Evolutionary conservation across 2,113 vertebrate species (phyloP).

Genomic region (Stictonetta naevosa): DNA sequence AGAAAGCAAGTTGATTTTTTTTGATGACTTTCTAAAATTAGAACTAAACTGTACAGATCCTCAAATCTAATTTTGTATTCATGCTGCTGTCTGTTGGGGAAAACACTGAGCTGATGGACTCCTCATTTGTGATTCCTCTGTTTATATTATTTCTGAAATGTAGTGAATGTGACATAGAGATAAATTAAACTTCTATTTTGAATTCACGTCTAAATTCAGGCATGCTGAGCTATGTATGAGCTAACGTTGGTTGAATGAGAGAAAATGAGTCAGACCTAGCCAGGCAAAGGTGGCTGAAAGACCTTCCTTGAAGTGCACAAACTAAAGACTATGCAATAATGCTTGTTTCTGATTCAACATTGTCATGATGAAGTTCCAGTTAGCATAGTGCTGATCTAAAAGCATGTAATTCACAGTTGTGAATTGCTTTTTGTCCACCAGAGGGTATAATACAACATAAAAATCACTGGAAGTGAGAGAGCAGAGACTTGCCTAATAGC

Average conservation of each 20-base stretch:
- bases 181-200: neutral
- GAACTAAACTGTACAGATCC: accelerated
- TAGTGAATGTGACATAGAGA: neutral
- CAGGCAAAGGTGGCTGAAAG: neutral
- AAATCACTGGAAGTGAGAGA: neutral
- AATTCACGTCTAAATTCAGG: neutral
- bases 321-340: neutral
- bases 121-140: neutral
- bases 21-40: neutral
- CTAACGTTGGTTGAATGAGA: neutral
- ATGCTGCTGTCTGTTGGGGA: neutral
- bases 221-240: neutral
- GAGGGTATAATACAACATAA: conserved; percentile 7
- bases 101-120: neutral
- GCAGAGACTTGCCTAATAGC: neutral
- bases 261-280: neutral
- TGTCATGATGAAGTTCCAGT: neutral
- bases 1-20: neutral
- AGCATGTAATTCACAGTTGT: neutral
- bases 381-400: neutral
- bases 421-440: conserved; percentile 35
- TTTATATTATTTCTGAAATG: neutral
- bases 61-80: neutral
- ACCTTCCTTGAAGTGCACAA: neutral
- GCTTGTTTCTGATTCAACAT: neutral